Percentiles rank a stretch among this genome's conserved stretches.
Conservation (phyloP, 2,888 invertebrate species). For the Stramonita haemastoma region DNA sequence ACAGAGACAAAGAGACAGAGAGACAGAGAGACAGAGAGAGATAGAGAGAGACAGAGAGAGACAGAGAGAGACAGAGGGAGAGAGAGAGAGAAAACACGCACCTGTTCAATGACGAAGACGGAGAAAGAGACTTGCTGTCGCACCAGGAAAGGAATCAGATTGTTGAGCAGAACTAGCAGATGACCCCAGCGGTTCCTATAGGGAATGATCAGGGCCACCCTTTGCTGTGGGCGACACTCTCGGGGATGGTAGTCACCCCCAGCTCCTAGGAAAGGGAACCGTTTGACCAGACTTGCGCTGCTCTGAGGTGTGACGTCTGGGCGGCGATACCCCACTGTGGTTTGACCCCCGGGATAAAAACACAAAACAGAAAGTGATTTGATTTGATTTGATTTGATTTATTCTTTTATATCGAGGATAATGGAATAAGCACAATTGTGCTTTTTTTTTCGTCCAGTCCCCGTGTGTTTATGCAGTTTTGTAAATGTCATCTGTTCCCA, state of each 20-base stretch:
- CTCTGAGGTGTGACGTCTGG: background rate
- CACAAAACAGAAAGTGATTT: background rate
- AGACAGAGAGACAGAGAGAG: background rate
- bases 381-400: background rate
- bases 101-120: conserved; percentile 45
- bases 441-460: too few species aligned
- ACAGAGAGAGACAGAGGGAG: too few species aligned
- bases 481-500: too few species aligned
- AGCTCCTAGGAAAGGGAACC: conserved; percentile 64
- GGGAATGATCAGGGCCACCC: conserved; percentile 94
- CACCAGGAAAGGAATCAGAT: conserved; percentile 43
- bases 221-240: conserved; percentile 84
- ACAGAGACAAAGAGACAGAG: too few species aligned
- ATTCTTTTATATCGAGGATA: too few species aligned
- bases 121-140: conserved; percentile 42
- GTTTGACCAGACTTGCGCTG: background rate
- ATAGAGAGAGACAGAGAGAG: too few species aligned
- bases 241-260: conserved; percentile 86
- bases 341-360: background rate
- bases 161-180: conserved; percentile 36
- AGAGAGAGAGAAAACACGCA: conserved; percentile 8
- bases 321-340: background rate
- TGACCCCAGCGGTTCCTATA: conserved; percentile 82
- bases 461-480: too few species aligned
- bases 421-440: too few species aligned